phyloP scores from a whole-genome alignment of 35 echinoderm and acorn worm species.

The Lytechinus variegatus region DNA sequence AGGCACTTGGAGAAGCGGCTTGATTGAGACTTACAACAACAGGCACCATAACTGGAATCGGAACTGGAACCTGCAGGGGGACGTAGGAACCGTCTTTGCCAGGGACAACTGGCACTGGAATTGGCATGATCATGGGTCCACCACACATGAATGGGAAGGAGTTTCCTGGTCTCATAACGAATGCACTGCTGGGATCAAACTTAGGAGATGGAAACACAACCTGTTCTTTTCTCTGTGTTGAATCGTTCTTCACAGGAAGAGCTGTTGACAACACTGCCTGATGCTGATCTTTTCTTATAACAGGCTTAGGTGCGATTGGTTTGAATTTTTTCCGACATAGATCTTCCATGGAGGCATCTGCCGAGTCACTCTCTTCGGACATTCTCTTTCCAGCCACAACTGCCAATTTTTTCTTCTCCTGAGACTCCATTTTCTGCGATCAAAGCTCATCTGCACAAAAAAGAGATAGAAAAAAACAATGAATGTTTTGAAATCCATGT shows the following conservation, averaged over 20 bases:
- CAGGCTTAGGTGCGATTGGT: slow-evolving; percentile 97
- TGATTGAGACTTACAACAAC: slow-evolving; percentile 67
- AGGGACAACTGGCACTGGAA: slow-evolving; percentile 50
- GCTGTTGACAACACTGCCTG: slow-evolving; percentile 84
- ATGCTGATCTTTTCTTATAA: slow-evolving; percentile 88
- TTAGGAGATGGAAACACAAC: slow-evolving; percentile 14
- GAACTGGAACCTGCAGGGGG: slow-evolving; percentile 63
- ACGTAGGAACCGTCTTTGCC: slow-evolving; percentile 39
- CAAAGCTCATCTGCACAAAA: slow-evolving; percentile 33
- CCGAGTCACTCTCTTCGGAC: slow-evolving; percentile 58
- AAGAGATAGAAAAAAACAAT: not conserved
- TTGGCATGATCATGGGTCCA: slow-evolving; percentile 72
- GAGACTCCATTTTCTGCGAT: not conserved
- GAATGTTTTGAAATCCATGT: no score
- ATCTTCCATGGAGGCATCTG: slow-evolving; percentile 76
- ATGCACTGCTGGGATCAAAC: slow-evolving; percentile 32
- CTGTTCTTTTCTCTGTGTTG: not conserved
- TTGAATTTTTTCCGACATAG: slow-evolving; percentile 98
- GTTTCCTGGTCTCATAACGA: not conserved
- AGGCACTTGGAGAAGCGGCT: slow-evolving; percentile 35
- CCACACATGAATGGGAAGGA: slow-evolving; percentile 72
- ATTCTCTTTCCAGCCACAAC: slow-evolving; percentile 32
- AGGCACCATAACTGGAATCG: slow-evolving; percentile 71
- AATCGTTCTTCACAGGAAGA: slow-evolving; percentile 76
- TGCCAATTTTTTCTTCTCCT: slow-evolving; percentile 51